Conservation (phyloP, 2,888 invertebrate species). For the Ectemnius continuus region DNA sequence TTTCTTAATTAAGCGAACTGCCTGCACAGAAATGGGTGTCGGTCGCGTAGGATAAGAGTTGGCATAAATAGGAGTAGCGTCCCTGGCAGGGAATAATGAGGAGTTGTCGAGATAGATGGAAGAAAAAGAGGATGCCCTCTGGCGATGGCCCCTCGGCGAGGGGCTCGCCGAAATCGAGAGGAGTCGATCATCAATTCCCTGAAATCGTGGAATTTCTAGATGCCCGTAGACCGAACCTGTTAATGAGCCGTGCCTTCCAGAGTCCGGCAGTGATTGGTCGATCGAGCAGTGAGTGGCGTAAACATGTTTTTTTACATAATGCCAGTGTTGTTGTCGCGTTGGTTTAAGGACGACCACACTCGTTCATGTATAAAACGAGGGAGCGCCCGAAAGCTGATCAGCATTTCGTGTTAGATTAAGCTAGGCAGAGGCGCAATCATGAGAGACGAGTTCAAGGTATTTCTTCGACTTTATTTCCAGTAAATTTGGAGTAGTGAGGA, state of each 20-base stretch:
- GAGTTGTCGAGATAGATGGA: no score
- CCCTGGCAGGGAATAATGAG: no score
- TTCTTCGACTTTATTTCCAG: background rate
- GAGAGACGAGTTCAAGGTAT: conserved; percentile 69
- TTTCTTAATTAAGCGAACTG: background rate
- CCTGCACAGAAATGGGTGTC: background rate
- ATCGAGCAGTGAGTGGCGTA: conserved; percentile 46
- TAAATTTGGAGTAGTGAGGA: no score
- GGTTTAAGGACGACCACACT: conserved; percentile 57
- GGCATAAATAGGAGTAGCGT: background rate
- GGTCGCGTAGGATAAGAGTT: background rate
- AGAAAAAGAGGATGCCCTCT: no score
- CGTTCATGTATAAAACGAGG: conserved; percentile 62
- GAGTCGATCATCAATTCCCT: conserved; percentile 5
- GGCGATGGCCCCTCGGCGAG: background rate
- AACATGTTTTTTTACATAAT: conserved; percentile 68
- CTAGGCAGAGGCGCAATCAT: conserved; percentile 28
- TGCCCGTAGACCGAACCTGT: conserved; percentile 9
- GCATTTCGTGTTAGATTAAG: conserved; percentile 27
- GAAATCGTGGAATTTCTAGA: conserved; percentile 23
- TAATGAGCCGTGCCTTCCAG: conserved; percentile 64
- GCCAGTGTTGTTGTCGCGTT: conserved; percentile 36
- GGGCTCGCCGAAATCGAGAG: background rate
- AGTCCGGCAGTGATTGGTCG: conserved; percentile 60
- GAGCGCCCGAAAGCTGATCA: conserved; percentile 5